phyloP scores from a whole-genome alignment of 2,888 invertebrate genomes.

The Tinea semifulvella region DNA sequence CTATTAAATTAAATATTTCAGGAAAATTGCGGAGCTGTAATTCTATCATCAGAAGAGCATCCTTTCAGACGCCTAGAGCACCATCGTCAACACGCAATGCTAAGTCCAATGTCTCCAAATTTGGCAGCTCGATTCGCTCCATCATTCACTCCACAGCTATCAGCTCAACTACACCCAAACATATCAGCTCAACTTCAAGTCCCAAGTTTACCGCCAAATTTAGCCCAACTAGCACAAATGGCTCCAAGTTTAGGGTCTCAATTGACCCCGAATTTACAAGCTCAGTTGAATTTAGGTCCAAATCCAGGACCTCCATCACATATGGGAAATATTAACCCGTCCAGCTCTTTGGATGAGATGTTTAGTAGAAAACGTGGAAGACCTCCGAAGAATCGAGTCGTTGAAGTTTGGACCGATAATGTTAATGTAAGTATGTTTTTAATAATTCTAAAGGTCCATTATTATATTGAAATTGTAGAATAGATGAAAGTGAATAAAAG shows the following conservation, averaged over 20 bases:
- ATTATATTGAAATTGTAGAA: too few species aligned
- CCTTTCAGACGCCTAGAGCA: conserved; percentile 85
- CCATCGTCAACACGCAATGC: conserved; percentile 84
- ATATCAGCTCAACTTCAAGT: conserved; percentile 60
- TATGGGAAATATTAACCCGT: conserved; percentile 38
- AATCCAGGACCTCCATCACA: conserved; percentile 47
- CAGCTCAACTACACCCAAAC: conserved; percentile 57
- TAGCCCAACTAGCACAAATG: conserved; percentile 59
- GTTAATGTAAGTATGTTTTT: conserved; percentile 61
- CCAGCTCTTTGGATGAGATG: conserved; percentile 88
- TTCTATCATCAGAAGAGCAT: conserved; percentile 76
- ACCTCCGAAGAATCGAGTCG: conserved; percentile 95
- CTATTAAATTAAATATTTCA: conserved; percentile 37
- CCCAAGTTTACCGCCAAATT: conserved; percentile 50
- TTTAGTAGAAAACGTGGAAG: conserved; percentile 92
- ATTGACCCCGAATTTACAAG: conserved; percentile 52
- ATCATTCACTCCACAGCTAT: conserved; percentile 58
- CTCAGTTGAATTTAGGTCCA: conserved; percentile 48
- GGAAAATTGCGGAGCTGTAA: conserved; percentile 84
- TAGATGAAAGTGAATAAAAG: too few species aligned
- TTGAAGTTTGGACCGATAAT: conserved; percentile 89
- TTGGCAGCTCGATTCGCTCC: conserved; percentile 67
- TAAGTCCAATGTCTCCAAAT: conserved; percentile 68
- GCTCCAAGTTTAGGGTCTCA: conserved; percentile 50
- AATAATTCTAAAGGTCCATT: too few species aligned